These are phyloP conservation scores for Aphidoletes aphidimyza DNA, from an alignment of 2,888 invertebrate genomes.

Conservation along the genomic window DNA sequence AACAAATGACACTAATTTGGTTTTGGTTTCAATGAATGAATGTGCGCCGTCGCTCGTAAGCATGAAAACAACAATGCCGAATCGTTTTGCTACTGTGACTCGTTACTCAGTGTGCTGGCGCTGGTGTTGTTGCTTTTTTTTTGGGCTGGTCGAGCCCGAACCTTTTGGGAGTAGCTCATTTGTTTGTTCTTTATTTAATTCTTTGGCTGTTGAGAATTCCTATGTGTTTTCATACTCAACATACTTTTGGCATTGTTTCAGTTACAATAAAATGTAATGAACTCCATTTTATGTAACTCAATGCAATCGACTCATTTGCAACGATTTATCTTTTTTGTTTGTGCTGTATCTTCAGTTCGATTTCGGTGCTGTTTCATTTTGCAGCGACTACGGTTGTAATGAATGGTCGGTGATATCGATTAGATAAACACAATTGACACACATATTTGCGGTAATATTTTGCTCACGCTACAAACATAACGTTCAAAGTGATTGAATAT, in stretches of 20 bases:
- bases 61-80: not conserved
- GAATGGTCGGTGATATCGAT: not conserved
- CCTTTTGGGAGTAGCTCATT: not conserved
- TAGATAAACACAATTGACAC: not conserved
- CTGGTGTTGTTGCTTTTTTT: not conserved
- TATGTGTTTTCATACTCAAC: not conserved
- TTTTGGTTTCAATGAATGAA: constrained; percentile 17
- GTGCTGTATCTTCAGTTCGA: not conserved
- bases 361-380: not conserved
- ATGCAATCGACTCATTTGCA: not conserved
- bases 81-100: not conserved
- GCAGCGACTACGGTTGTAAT: not conserved
- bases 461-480: not conserved
- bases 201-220: constrained; percentile 18
- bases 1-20: constrained; percentile 51
- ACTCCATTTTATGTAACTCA: not conserved
- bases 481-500: not conserved
- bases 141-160: not conserved
- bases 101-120: too few species aligned
- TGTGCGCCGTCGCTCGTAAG: not conserved
- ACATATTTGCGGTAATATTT: constrained; percentile 1
- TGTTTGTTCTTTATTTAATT: constrained; percentile 45
- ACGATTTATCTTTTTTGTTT: constrained; percentile 14
- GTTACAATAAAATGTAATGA: constrained; percentile 41
- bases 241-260: constrained; percentile 43